Base-by-base conservation (phyloP, 2,888 invertebrate genomes). In the Dasypogon diadema region DNA sequence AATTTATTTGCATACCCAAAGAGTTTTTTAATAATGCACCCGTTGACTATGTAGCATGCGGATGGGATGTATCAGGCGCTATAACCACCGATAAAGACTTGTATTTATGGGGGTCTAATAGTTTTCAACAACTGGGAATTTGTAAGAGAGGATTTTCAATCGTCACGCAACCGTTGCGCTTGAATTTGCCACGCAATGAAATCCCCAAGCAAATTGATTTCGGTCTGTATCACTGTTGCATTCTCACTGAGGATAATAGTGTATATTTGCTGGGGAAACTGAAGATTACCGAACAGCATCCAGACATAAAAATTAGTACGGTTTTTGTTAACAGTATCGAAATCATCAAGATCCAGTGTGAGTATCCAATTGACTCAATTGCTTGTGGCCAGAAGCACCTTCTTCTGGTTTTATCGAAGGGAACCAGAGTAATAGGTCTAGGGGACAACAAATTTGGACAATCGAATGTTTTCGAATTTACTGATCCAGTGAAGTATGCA, bases 371-470 rank as follows among this genome's bases (percentile, higher is more conserved):
- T 85, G 88, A 77, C 87, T 90, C 82, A 2, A 88, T 94, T 72
- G 89, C 90, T 54, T 94, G 94, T 84, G 96, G 96, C 1, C 94
- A 96, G 85, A 91, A 93, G 82, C 94, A 95, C 83, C 91, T 86
- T 76, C 78, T 86, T 75, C 77, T 84, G 5, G 81, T 82, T 75
- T 80, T 83, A 24, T 72, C 79, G 1, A 80, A 83, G 54, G n/a
- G 30, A 22, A 21, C 79, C 21, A 80, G 90, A 88, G 75, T 87
- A 91, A 76, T 93, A 88, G 87, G 91, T 88, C 12, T 94, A 90
- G 97, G 97, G 24, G 93, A 93, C 81, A 96, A 95, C 82, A 94
- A 92, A 84, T 92, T 91, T 84, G 93, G 95, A 0, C 96, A 96
- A 81, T 87, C 89, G 79, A 88, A 90, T 82, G 84, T 81, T 48